Evolutionary conservation across 2,113 vertebrate species (phyloP), one percentile per base, ranked within the genome.

Genomic region (Morphnarchus princeps): DNA sequence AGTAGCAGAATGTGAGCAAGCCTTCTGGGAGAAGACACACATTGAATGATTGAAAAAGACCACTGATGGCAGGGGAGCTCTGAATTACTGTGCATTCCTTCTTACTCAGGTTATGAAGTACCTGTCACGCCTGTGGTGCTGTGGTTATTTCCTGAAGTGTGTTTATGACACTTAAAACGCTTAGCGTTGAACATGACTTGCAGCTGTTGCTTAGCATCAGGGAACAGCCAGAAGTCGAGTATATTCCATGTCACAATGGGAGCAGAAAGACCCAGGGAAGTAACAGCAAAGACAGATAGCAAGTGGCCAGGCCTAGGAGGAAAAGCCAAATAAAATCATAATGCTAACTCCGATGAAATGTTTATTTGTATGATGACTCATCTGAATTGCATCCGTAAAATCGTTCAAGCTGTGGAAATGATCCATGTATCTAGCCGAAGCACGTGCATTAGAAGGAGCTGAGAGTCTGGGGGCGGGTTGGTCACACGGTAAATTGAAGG

Each of bases 341-440:
- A 34, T 31, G 11, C n/a, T n/a, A 11, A 54, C 19, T 34, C 4
- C 0, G 0, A 8, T 59, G 1, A 81, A 89, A 20, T 49, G 13
- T 54, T 74, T 42, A 9, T 81, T 76, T 78, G 20, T 25, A 3
- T 29, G 14, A 36, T 63, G 43, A 10, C 1, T 1, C 19, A 16
- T 70, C 28, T 34, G 50, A 82, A 2, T 29, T 80, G 32, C 21
- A 62, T 73, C 29, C 0, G 4, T 82, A 45, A 90, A 90, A 20
- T 32, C 0, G 2, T 25, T 49, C 16, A 32, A 54, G 9, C 40
- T 0, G 1, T 42, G 34, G 11, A 45, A 58, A 12, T 7, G 4
- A 6, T 70, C n/a, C 6, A 2, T 40, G 3, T 70, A 0, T 31
- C 8, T 18, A 15, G 16, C 32, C 0, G 0, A 12, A 19, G 11